Conservation (phyloP, 1,140 invertebrate genomes). For the Dolichoris vasculosae region DNA sequence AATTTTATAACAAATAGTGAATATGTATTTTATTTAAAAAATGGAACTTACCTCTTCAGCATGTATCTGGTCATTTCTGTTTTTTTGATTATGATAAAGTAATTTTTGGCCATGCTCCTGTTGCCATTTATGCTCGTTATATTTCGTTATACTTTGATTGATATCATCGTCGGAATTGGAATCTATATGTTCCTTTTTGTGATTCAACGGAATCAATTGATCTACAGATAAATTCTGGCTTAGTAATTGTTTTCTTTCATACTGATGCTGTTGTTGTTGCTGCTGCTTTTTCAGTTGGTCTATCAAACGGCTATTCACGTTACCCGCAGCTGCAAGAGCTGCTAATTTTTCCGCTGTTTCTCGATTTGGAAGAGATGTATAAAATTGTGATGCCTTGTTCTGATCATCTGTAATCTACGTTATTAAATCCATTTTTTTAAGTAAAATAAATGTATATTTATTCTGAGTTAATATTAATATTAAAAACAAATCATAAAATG, state of each 20-base stretch:
- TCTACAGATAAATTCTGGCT: not conserved
- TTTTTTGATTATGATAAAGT: not conserved
- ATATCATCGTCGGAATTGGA: not conserved
- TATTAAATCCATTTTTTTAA: not conserved
- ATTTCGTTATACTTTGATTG: slow-evolving; percentile 11
- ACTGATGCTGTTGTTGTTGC: slow-evolving; percentile 53
- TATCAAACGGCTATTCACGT: slow-evolving; percentile 69
- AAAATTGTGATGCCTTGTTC: slow-evolving; percentile 63
- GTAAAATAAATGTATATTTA: not conserved
- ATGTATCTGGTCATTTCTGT: not conserved
- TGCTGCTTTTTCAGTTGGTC: slow-evolving; percentile 64
- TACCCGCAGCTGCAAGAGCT: slow-evolving; percentile 74
- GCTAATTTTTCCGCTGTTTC: slow-evolving; percentile 75
- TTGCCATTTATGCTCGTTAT: slow-evolving; percentile 48
- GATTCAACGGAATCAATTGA: slow-evolving; percentile 59
- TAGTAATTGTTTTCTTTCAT: not conserved
- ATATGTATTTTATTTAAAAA: not conserved
- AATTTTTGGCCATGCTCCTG: slow-evolving; percentile 48
- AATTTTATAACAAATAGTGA: too few species aligned
- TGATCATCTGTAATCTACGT: slow-evolving; percentile 21
- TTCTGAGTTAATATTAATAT: not conserved
- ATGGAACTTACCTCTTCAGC: not conserved
- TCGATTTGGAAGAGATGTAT: slow-evolving; percentile 73
- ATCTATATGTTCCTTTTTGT: slow-evolving; percentile 57
- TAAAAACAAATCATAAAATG: not conserved